Base-by-base conservation (phyloP, 1,140 invertebrate genomes). In the Aphidius ervi region DNA sequence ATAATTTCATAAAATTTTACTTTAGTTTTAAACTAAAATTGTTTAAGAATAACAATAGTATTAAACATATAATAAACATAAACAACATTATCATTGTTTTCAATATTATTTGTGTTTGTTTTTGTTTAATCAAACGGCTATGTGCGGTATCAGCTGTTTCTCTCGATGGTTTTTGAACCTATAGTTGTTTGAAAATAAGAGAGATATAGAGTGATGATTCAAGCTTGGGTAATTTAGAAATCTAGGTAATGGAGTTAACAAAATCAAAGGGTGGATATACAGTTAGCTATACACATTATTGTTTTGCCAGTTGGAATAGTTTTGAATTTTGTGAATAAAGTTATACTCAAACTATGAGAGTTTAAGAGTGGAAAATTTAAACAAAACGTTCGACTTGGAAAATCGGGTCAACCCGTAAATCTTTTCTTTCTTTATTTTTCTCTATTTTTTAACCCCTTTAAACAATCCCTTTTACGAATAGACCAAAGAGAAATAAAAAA, bases 401-500 rank as follows among this genome's bases (percentile, higher is more conserved):
- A 70, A 70, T 56, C 63, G 63, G 67, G 69, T 68, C 65, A 66
- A 68, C 62, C 65, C 61, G 52, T 61, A 67, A 68, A 65, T 65
- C 67, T 63, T 62, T 52, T 37, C 20, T 59, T 59, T 2, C 45
- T 6, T 16, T 31, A 3, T 43, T 16, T 46, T 46, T 8, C 31
- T 46, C 43, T 31, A 45, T 20, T 59, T 48, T 39, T 52, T 52
- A 5, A 58, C 37, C 58, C 43, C 41, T 61, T 63, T 43, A 57
- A 61, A 48, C 46, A 48, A 49, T 47, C 53, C 53, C 53, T 64
- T 61, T 56, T 37, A 40, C 37, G 9, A 42, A 54, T 39, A 31
- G 23, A 31, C 23, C 23, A 31, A 31, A 31, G 4, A 31, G 2
- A 31, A 31, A 31, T 31, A 31, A 31, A 31, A 31, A 31, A 31